A percentile compares a stretch with the other conserved stretches of the same genome.
phyloP scores from a whole-genome alignment of 2,888 invertebrate genomes.

The Amphimallon solstitiale region DNA sequence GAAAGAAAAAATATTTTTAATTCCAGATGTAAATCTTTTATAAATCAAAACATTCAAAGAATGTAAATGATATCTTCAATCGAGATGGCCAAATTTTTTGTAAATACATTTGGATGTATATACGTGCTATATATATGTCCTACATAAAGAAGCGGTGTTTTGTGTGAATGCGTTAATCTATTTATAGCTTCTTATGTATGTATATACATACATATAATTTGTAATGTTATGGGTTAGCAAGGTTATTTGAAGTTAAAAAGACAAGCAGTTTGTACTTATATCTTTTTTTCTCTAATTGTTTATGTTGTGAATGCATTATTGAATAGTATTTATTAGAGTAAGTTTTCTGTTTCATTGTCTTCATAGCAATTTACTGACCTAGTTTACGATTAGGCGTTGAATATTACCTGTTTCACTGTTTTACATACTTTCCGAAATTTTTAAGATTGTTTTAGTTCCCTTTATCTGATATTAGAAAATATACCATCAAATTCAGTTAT shows the following conservation, averaged over 20 bases:
- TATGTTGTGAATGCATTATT: constrained; percentile 10
- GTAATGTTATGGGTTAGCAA: constrained; percentile 11
- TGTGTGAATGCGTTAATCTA: neutral
- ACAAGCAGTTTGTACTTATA: neutral
- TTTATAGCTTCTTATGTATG: constrained; percentile 9
- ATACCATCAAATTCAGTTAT: too few relatives aligned
- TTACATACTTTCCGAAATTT: too few relatives aligned
- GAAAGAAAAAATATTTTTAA: too few relatives aligned
- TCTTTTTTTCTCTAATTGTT: neutral
- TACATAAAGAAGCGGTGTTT: too few relatives aligned
- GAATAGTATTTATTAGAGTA: neutral
- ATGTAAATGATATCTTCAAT: neutral
- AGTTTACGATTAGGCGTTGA: neutral
- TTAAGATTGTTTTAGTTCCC: too few relatives aligned
- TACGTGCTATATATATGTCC: too few relatives aligned
- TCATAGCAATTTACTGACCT: neutral
- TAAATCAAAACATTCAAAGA: too few relatives aligned
- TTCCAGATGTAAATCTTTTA: too few relatives aligned
- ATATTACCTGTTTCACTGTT: too few relatives aligned
- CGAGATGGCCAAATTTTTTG: too few relatives aligned
- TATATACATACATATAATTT: constrained; percentile 5
- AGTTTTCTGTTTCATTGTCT: constrained; percentile 11
- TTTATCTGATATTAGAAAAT: too few relatives aligned
- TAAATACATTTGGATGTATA: too few relatives aligned
- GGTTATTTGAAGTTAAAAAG: constrained; percentile 13